Evolutionary conservation across 2,113 vertebrate species (phyloP).

Genomic region (Edolisoma coerulescens): DNA sequence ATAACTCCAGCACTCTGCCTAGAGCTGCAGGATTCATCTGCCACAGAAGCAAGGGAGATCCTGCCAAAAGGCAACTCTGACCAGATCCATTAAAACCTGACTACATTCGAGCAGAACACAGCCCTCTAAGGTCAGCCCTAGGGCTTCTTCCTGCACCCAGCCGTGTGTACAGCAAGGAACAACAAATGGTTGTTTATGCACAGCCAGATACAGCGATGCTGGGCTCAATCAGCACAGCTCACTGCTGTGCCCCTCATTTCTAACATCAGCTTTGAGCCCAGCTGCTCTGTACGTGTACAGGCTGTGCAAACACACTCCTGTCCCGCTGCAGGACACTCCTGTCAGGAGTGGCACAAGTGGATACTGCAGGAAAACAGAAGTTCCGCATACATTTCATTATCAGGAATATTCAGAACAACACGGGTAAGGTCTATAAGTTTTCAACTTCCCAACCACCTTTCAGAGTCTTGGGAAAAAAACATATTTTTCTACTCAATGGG

Average conservation of each 20-base stretch:
- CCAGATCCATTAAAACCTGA: background rate
- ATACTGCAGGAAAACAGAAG: background rate
- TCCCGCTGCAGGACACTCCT: background rate
- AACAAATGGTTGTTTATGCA: background rate
- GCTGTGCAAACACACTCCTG: rapidly evolving
- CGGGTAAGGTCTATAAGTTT: background rate
- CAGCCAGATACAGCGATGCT: background rate
- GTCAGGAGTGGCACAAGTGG: background rate
- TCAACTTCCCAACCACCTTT: background rate
- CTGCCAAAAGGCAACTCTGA: background rate
- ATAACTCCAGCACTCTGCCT: background rate
- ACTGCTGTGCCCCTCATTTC: background rate
- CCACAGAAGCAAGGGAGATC: background rate
- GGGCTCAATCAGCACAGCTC: background rate
- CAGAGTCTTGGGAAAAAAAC: background rate
- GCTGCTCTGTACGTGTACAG: background rate
- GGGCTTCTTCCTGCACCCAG: background rate
- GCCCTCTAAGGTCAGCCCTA: background rate
- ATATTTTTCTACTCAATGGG: background rate
- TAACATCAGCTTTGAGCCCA: background rate
- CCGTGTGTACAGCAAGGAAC: background rate
- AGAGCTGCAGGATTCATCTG: background rate
- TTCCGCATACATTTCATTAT: background rate
- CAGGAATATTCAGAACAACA: background rate
- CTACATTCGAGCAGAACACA: background rate